Evolutionary conservation across 2,888 invertebrate species (phyloP).

Genomic region (Drosophila stalkeri): DNA sequence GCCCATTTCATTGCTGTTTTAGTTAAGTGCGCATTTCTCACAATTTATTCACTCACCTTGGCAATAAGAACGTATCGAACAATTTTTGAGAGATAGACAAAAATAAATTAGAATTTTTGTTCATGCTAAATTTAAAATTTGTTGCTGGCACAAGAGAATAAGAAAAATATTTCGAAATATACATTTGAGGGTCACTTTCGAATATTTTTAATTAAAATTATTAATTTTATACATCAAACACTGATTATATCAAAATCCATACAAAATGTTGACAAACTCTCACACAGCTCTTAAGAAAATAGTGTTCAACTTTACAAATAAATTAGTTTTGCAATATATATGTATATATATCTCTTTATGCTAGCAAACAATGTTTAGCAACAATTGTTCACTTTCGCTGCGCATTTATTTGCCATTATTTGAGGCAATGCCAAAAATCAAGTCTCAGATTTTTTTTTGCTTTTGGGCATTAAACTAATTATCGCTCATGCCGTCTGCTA

Average conservation of each 20-base stretch:
- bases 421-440: slow-evolving; percentile 58
- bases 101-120: slow-evolving; percentile 56
- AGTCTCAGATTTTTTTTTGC: slow-evolving; percentile 10
- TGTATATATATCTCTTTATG: slow-evolving; percentile 2
- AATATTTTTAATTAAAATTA: slow-evolving; percentile 63
- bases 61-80: slow-evolving; percentile 38
- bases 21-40: slow-evolving; percentile 72
- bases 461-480: slow-evolving; percentile 58
- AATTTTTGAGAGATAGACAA: slow-evolving; percentile 37
- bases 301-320: slow-evolving; percentile 36
- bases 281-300: slow-evolving; percentile 34
- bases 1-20: slow-evolving; percentile 11
- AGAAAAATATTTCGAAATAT: slow-evolving; percentile 73
- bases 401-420: slow-evolving; percentile 33
- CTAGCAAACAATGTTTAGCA: slow-evolving; percentile 18
- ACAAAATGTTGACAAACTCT: slow-evolving; percentile 46
- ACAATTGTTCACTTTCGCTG: slow-evolving; percentile 70
- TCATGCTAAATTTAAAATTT: slow-evolving; percentile 72
- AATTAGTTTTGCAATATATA: slow-evolving; percentile 36
- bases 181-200: slow-evolving; percentile 80
- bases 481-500: slow-evolving; percentile 50
- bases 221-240: slow-evolving; percentile 47
- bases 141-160: slow-evolving; percentile 68
- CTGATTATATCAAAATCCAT: slow-evolving; percentile 8
- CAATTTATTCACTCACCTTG: slow-evolving; percentile 73